phyloP scores from a whole-genome alignment of 2,888 invertebrate species.

The Trichogramma evanescens region DNA sequence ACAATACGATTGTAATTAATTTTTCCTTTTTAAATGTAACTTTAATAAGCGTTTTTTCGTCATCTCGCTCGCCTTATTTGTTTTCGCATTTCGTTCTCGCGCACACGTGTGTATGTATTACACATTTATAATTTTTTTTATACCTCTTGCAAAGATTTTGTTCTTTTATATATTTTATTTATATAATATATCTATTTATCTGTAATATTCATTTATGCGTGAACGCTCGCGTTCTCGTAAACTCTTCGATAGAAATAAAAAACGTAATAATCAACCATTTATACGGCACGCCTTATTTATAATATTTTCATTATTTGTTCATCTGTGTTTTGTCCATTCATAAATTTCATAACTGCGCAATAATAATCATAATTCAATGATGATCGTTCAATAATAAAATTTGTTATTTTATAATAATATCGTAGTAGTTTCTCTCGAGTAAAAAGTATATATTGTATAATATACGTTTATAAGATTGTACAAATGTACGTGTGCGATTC shows the following conservation, averaged over 20 bases:
- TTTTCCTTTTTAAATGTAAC: not conserved
- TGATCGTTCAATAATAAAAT: too few relatives aligned
- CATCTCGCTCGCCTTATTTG: not conserved
- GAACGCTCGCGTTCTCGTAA: constrained; percentile 12
- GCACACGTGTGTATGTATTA: not conserved
- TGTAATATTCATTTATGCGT: constrained; percentile 8
- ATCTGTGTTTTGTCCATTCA: constrained; percentile 11
- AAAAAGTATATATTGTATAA: constrained; percentile 15
- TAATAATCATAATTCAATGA: not conserved
- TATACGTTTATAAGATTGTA: constrained; percentile 24
- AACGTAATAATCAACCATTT: constrained; percentile 17
- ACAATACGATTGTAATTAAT: not conserved
- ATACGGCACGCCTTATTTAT: constrained; percentile 18
- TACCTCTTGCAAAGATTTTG: not conserved
- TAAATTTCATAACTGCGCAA: constrained; percentile 2
- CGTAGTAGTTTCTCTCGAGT: constrained; percentile 17
- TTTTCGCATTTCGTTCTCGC: not conserved
- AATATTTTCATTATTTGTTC: constrained; percentile 13
- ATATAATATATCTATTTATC: constrained; percentile 1
- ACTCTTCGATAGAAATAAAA: constrained; percentile 10
- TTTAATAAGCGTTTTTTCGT: not conserved
- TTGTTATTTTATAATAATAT: constrained; percentile 13
- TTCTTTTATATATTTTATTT: not conserved
- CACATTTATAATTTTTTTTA: too few relatives aligned
- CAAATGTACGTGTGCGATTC: constrained; percentile 27